phyloP scores from a whole-genome alignment of 2,113 vertebrate genomes.

The Chionodraco myersi region DNA sequence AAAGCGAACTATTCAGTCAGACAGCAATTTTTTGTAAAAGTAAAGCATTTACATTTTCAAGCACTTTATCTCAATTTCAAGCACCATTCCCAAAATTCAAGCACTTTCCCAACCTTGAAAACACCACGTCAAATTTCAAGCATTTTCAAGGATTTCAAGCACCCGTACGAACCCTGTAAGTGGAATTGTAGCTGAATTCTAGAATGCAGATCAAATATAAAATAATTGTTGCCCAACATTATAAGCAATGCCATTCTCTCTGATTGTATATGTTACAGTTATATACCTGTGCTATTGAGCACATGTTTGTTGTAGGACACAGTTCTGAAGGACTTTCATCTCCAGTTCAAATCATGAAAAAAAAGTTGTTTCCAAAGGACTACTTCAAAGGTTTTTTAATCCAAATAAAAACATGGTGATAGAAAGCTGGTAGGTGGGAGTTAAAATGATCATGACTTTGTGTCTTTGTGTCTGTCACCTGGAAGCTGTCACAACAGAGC shows the following conservation, averaged over 20 bases:
- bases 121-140: too few relatives aligned
- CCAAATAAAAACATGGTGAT: background rate
- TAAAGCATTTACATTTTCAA: too few relatives aligned
- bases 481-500: slow-evolving; percentile 63
- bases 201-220: background rate
- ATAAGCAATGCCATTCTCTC: background rate
- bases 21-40: too few relatives aligned
- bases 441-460: slow-evolving; percentile 7
- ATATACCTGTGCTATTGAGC: background rate
- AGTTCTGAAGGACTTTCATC: background rate
- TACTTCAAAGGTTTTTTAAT: background rate
- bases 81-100: too few relatives aligned
- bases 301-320: background rate
- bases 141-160: too few relatives aligned
- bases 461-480: slow-evolving; percentile 18
- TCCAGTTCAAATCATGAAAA: background rate
- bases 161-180: too few relatives aligned
- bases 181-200: background rate
- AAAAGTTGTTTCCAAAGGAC: background rate
- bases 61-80: too few relatives aligned
- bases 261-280: background rate
- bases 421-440: background rate
- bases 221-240: background rate
- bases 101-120: too few relatives aligned
- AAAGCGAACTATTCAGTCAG: too few relatives aligned